Evolutionary conservation across 2,797 vertebrate genomes (phyloP), one percentile per base, ranked within the genome.

Genomic region (Ataeniobius toweri): DNA sequence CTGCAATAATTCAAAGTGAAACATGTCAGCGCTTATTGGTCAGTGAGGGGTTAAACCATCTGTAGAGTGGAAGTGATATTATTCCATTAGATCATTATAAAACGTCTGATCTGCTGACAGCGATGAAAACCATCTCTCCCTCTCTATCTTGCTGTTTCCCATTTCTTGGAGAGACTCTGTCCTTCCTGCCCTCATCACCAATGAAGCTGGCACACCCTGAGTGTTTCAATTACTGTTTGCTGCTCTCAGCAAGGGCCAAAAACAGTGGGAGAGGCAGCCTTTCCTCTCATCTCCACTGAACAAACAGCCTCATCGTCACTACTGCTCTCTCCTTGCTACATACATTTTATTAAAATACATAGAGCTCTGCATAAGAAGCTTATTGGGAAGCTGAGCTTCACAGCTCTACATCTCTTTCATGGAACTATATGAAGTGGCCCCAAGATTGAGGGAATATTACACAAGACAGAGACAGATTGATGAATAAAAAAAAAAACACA

Each of bases 41-140:
- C 77, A 83, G 79, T 51, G 72, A 87, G 79, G 90, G 82, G 90
- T 94, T 94, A 91, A 94, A 83, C 79, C 75, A 86, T 91, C 89
- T 80, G 83, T 76, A 44, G 87, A 89, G 90, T 86, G 80, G 79
- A 58, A 89, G 65, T 65, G 78, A 87, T 89, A 93, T 90, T 91
- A 92, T 93, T 93, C 86, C 86, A 93, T 93, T 93, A 93, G 89
- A 94, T 95, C 91, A 92, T 93, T 93, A 91, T 85, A 86, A 80
- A 78, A 73, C 86, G 86, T 91, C 81, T 89, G 88, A 91, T 88
- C 86, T 94, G 93, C 90, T 94, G 91, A 93, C 86, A 86, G 82
- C 0, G 73, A 82, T 87, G 79, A 90, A 91, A 88, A 81, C 68
- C 53, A 56, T 75, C 79, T 79, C 72, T 72, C 80, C 72, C 80